Conservation (phyloP, 2,113 vertebrate species). For the Menura novaehollandiae region DNA sequence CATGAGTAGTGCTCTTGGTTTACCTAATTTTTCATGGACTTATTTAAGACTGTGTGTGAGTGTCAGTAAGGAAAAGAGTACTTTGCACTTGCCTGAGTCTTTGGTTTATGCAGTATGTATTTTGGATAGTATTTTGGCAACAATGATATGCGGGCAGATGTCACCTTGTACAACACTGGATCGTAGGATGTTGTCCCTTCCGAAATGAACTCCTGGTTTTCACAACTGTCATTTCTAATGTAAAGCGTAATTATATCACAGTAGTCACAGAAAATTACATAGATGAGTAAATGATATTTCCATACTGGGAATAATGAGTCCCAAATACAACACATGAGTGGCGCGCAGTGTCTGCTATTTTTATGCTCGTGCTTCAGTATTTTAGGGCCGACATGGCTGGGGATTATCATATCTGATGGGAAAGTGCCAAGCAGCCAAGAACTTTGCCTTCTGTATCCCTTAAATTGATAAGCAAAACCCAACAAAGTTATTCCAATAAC, state of each 20-base stretch:
- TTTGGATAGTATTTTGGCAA: not conserved
- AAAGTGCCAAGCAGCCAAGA: not conserved
- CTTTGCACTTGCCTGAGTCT: not conserved
- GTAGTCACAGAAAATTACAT: not conserved
- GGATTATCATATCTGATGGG: not conserved
- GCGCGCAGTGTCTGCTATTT: not conserved
- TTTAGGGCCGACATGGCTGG: not conserved
- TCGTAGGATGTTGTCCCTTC: not conserved
- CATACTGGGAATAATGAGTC: not conserved
- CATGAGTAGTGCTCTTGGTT: not conserved
- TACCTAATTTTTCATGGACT: not conserved
- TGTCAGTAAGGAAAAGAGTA: not conserved
- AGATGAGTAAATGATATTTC: not conserved
- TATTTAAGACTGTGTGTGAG: not conserved
- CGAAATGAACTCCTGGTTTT: not conserved
- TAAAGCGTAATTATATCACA: not conserved
- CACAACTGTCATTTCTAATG: not conserved
- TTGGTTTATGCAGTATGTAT: not conserved
- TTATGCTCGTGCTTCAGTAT: rapidly evolving
- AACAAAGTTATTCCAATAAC: not conserved
- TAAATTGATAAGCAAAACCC: not conserved
- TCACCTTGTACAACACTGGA: not conserved
- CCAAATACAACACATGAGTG: not conserved
- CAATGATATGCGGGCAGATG: not conserved
- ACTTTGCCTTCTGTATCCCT: not conserved